Base-by-base conservation (phyloP, 2,888 invertebrate species). In the Caenorhabditis zanzibari region DNA sequence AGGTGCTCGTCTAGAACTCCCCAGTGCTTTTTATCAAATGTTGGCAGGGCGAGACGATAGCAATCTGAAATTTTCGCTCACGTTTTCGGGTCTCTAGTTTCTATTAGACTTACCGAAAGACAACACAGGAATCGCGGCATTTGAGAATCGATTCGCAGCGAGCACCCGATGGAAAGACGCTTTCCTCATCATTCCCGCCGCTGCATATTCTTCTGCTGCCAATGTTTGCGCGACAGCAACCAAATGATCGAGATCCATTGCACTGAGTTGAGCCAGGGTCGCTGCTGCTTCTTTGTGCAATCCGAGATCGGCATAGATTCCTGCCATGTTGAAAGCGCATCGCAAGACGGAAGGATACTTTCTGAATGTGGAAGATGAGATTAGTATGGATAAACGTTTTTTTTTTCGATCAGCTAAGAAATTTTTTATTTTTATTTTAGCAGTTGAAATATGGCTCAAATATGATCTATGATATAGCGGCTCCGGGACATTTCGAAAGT, bases 181-280 rank as follows among this genome's bases (percentile, higher is more conserved):
- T 59, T 84, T 84, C 16, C 84, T 35, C 16, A 49, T 35, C 85
- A 86, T 85, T 41, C 97, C 95, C 0, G 98, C 97, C 93, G 97
- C 97, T 93, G 98, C 98, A 58, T 98, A 94, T 73, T 98, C 93
- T 91, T 98, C 94, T 2, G 97, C 98, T 10, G 87, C 85, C 10
- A 71, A n/a, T 26, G 74, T 52, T 19, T 84, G 85, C 2, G 61
- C 64, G 16, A 85, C 85, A 4, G 74, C 87, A 86, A 97, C 97
- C 73, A 97, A 95, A 75, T 98, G 94, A 93, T 98, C 98, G n/a
- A 97, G 96, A 93, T 98, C 98, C 10, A 84, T 22, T 14, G 73
- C 32, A 6, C 85, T 83, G 19, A 90, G 56, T 54, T 81, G 81
- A 9, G 87, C 56, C 2, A 91, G 76, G n/a, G 81, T 89, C 5